Evolutionary conservation across 2,797 vertebrate genomes (phyloP).

Genomic region (Parambassis ranga): DNA sequence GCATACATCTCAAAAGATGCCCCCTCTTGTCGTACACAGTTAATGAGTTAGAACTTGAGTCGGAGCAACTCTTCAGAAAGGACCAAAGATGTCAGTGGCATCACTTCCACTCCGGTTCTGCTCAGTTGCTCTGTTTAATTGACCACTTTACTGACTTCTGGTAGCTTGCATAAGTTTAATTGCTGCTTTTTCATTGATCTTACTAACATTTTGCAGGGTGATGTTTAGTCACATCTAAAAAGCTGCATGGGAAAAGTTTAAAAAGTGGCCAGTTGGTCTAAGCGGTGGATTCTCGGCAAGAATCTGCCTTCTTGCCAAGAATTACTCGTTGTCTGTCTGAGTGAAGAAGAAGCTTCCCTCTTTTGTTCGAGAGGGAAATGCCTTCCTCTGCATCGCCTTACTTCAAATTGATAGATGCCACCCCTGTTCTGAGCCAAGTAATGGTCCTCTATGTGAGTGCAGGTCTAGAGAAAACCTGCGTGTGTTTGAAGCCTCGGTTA

Average conservation of each 20-base stretch:
- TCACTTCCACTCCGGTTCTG: slow-evolving; percentile 35
- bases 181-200: slow-evolving; percentile 31
- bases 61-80: neutral
- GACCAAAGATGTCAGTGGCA: too few species aligned
- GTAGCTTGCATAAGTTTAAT: slow-evolving; percentile 31
- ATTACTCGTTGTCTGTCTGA: slow-evolving; percentile 20
- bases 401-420: slow-evolving; percentile 68
- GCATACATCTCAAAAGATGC: neutral
- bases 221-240: neutral
- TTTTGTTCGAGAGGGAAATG: slow-evolving; percentile 51
- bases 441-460: slow-evolving; percentile 22
- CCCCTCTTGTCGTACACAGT: neutral
- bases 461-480: slow-evolving; percentile 29
- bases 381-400: slow-evolving; percentile 19
- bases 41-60: slow-evolving; percentile 24
- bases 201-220: slow-evolving; percentile 9
- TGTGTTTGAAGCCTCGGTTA: neutral
- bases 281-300: too few species aligned
- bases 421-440: slow-evolving; percentile 37
- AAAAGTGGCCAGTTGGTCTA: too few species aligned
- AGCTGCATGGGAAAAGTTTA: neutral
- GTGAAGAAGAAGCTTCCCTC: slow-evolving; percentile 15
- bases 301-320: slow-evolving; percentile 10
- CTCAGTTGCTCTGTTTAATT: slow-evolving; percentile 59
- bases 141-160: slow-evolving; percentile 37